Conservation (phyloP, 53 echinoderm and acorn worm genomes). For the Echinometra lucunter region DNA sequence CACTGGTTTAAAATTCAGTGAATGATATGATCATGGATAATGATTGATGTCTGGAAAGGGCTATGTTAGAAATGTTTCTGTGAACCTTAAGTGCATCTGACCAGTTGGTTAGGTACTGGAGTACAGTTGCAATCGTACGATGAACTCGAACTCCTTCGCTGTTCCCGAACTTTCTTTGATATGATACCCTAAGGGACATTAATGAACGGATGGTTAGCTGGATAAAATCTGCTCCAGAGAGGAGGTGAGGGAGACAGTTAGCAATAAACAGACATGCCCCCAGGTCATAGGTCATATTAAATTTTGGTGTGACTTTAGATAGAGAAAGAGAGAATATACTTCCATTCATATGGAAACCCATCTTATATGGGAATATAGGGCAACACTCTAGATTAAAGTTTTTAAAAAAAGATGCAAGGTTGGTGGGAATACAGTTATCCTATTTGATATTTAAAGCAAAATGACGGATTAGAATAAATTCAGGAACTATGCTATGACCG, state of each 20-base stretch:
- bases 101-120: background rate
- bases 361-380: too few relatives aligned
- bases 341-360: background rate
- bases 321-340: background rate
- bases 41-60: background rate
- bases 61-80: background rate
- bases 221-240: background rate
- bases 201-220: constrained; percentile 56
- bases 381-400: too few relatives aligned
- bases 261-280: constrained; percentile 28
- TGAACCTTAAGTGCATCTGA: background rate
- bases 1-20: too few relatives aligned
- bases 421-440: background rate
- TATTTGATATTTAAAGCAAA: background rate
- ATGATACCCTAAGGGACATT: constrained; percentile 39
- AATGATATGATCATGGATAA: background rate
- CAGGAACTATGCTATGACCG: too few relatives aligned
- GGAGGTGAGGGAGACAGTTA: constrained; percentile 9
- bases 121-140: background rate
- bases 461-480: background rate
- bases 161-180: background rate
- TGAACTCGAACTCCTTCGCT: constrained; percentile 8
- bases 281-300: constrained; percentile 37
- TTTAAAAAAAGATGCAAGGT: background rate
- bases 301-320: background rate